phyloP scores from a whole-genome alignment of 2,888 invertebrate genomes.

The Mycogona germanica region DNA sequence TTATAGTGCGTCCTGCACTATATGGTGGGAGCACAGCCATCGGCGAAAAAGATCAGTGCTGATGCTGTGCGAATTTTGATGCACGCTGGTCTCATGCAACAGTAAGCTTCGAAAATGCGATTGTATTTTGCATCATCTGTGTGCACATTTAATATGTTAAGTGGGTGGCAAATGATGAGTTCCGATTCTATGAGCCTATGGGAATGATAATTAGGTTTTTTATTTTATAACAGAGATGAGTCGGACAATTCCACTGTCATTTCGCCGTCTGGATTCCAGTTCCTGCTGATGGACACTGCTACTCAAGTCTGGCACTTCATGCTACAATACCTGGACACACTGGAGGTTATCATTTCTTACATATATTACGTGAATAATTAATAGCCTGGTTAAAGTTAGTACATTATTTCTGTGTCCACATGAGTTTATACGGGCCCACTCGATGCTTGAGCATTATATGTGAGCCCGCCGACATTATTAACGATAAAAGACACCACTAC shows the following conservation, averaged over 20 bases:
- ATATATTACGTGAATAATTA: conserved; percentile 14
- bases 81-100: conserved; percentile 86
- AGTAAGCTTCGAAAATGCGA: conserved; percentile 37
- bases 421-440: background rate
- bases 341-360: conserved; percentile 50
- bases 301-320: conserved; percentile 97
- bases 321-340: conserved; percentile 86
- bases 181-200: too few species aligned
- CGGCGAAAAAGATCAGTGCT: conserved; percentile 67
- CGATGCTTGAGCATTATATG: background rate
- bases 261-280: conserved; percentile 93
- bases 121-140: background rate
- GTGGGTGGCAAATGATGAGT: too few species aligned
- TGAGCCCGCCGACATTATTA: too few species aligned
- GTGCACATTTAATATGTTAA: too few species aligned
- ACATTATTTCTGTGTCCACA: background rate
- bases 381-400: background rate
- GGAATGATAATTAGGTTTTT: too few species aligned
- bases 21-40: conserved; percentile 67
- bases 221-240: conserved; percentile 41
- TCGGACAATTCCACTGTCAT: conserved; percentile 74
- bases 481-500: too few species aligned
- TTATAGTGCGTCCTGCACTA: conserved; percentile 79
- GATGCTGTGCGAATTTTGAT: conserved; percentile 89
- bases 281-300: conserved; percentile 80